phyloP scores from a whole-genome alignment of 2,888 invertebrate genomes.

The Iselma pallidipennis region DNA sequence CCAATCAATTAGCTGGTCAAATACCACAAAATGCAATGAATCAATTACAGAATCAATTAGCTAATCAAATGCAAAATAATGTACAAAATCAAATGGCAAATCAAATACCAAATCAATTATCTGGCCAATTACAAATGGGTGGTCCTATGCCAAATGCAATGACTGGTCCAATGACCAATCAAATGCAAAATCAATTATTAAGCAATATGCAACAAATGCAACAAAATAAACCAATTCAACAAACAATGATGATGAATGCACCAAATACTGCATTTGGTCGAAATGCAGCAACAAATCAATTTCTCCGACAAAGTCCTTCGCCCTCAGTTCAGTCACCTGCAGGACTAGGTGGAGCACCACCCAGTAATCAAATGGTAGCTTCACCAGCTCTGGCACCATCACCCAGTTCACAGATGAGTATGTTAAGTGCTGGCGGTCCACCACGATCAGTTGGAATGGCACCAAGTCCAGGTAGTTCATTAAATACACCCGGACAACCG shows the following conservation, averaged over 20 bases:
- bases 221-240: constrained; percentile 40
- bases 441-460: constrained; percentile 67
- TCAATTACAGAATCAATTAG: constrained; percentile 59
- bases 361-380: constrained; percentile 67
- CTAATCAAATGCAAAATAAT: constrained; percentile 54
- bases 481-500: constrained; percentile 72
- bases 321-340: constrained; percentile 76
- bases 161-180: constrained; percentile 44
- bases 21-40: constrained; percentile 51
- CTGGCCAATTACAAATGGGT: constrained; percentile 52
- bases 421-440: constrained; percentile 59
- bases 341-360: constrained; percentile 52
- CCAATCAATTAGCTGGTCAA: constrained; percentile 36
- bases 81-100: constrained; percentile 50
- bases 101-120: constrained; percentile 43
- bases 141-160: constrained; percentile 48
- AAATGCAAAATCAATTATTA: constrained; percentile 40
- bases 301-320: constrained; percentile 78
- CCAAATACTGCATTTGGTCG: constrained; percentile 56
- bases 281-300: constrained; percentile 74
- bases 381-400: constrained; percentile 72
- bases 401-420: constrained; percentile 68
- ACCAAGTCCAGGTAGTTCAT: constrained; percentile 80
- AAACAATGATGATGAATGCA: constrained; percentile 56
- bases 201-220: constrained; percentile 28